phyloP scores from a whole-genome alignment of 2,113 vertebrate genomes.

The Microcebus lehilahytsara region DNA sequence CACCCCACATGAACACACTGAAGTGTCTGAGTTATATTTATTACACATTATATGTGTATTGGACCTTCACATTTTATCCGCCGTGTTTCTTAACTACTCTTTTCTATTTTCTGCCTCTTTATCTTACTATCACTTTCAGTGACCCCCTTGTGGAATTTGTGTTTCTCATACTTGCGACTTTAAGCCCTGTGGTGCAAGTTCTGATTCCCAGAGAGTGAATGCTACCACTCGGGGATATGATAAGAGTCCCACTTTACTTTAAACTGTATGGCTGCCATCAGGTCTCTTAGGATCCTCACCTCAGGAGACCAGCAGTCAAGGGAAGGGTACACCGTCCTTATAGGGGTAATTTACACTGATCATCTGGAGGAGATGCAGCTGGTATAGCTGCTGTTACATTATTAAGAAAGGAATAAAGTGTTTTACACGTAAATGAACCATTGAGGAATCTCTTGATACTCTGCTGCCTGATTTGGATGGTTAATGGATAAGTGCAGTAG shows the following conservation, averaged over 20 bases:
- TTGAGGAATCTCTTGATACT: not conserved
- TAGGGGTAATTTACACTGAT: not conserved
- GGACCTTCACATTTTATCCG: not conserved
- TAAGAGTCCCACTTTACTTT: not conserved
- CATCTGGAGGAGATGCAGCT: not conserved
- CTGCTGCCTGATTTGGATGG: not conserved
- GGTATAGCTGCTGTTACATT: not conserved
- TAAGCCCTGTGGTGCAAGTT: not conserved
- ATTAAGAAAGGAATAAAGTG: not conserved
- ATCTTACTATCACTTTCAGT: not conserved
- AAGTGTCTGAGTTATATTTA: not conserved
- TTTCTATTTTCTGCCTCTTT: not conserved
- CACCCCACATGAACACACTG: not conserved
- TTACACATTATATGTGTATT: not conserved
- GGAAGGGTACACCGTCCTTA: not conserved
- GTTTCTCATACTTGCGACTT: not conserved
- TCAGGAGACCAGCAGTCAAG: not conserved
- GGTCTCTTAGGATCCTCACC: not conserved
- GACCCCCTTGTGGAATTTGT: not conserved
- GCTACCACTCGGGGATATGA: not conserved
- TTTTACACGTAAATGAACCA: not conserved
- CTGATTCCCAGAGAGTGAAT: not conserved
- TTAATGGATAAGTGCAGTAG: not conserved
- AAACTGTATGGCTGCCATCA: not conserved
- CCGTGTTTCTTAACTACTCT: not conserved